Evolutionary conservation across 1,140 invertebrate genomes (phyloP), one percentile per base, ranked within the genome.

Genomic region (Spodoptera frugiperda): DNA sequence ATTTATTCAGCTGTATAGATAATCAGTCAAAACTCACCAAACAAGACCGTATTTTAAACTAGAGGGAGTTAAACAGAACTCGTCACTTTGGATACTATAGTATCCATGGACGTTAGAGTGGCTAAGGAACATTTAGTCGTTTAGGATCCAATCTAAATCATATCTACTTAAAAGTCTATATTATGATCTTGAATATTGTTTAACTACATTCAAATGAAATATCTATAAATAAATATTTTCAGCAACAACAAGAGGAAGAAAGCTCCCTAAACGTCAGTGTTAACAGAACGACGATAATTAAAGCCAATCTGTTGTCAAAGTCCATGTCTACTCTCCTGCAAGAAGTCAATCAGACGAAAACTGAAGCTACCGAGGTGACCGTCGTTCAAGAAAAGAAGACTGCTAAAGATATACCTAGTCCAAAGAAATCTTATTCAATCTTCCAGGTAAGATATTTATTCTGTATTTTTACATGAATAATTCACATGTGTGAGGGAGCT

Each of bases 351-450:
- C 81, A 75, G 44, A 61, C 57, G 30, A 81, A 79, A 17, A 63
- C 39, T 46, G 83, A 88, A 49, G 79, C 53, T 8, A 33, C 33
- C 11, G 71, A 79, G 4, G 73, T 71, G 8, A 14, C 68, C 5
- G 19, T 54, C 8, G 61, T 72, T n/a, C 59, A 67, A 6, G 88
- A 89, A 74, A 90, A 88, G 49, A 93, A 89, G 72, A 49, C 82
- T 17, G 33, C 53, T 19, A 93, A 90, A 80, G 89, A 91, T 83
- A 82, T 93, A 59, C 85, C 91, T 4, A 90, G 87, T 76, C 91
- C 90, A 0, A 92, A 91, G 72, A 92, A 92, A 79, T 80, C 87
- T 6, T 93, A 92, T 15, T 30, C 84, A 15, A 82, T 93, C 49
- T 89, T 94, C n/a, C 88, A 94, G 89, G 94, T 94, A 89, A 65